A percentile compares a stretch with the other conserved stretches of the same genome.
phyloP scores from a whole-genome alignment of 2,113 vertebrate species.

The Dipodomys stephensi region DNA sequence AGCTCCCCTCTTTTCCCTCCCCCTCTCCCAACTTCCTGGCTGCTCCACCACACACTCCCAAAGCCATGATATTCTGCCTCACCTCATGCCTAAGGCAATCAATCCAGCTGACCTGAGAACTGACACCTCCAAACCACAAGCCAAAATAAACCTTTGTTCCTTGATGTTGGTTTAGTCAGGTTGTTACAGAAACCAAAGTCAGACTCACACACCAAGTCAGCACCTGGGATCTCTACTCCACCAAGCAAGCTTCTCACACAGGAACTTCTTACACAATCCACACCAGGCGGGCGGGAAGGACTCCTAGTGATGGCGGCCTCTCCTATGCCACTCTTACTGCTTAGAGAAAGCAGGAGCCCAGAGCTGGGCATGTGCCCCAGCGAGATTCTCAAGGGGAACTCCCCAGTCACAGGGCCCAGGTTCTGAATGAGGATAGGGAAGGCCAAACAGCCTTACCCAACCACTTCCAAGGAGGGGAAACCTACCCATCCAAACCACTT shows the following conservation, averaged over 20 bases:
- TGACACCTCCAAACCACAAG: neutral
- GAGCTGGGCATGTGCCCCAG: accelerated
- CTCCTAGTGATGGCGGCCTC: neutral
- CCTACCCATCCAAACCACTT: too few species aligned
- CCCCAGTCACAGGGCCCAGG: accelerated
- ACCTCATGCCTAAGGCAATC: neutral
- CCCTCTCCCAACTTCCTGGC: too few species aligned
- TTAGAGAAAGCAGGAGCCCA: neutral
- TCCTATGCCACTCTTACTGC: neutral
- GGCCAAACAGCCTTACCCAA: neutral
- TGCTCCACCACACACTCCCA: neutral
- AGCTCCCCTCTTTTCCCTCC: neutral
- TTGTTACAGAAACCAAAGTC: neutral
- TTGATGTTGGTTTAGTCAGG: neutral
- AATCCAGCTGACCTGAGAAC: neutral
- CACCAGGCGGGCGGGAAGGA: accelerated
- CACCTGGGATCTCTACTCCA: accelerated
- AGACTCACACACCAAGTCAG: neutral
- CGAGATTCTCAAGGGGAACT: accelerated
- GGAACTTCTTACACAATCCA: accelerated
- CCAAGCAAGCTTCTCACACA: neutral
- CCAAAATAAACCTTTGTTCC: neutral
- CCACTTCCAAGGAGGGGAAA: neutral
- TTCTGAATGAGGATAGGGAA: neutral
- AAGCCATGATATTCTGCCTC: neutral